Percentiles rank a stretch among this genome's conserved stretches.
phyloP scores from a whole-genome alignment of 2,113 vertebrate species.

The Hemiscyllium ocellatum region DNA sequence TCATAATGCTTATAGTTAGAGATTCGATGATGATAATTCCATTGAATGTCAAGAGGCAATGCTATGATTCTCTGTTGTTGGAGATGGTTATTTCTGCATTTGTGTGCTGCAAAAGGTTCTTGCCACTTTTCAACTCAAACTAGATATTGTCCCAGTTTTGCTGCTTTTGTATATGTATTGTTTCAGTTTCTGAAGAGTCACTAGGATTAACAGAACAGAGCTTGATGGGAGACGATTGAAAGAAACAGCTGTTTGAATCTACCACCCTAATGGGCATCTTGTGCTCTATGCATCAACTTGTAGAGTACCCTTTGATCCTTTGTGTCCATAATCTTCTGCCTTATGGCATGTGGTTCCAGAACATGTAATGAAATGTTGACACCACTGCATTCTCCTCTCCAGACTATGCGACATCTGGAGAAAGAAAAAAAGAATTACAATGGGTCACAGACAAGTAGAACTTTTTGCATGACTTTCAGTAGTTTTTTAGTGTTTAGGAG shows the following conservation, averaged over 20 bases:
- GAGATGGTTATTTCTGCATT: no score
- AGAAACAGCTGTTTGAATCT: background rate
- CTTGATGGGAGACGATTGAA: no score
- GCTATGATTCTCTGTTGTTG: no score
- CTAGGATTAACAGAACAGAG: no score
- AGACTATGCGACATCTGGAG: background rate
- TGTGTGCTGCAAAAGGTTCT: no score
- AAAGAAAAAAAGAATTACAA: background rate
- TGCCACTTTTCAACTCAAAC: no score
- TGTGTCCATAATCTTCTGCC: background rate
- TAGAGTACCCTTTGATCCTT: background rate
- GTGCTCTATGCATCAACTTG: background rate
- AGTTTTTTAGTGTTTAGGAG: background rate
- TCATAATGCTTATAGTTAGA: no score
- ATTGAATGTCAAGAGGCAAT: no score
- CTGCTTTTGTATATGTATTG: no score
- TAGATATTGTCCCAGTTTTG: no score
- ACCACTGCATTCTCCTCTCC: background rate
- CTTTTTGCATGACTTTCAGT: background rate
- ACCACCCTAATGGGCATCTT: background rate
- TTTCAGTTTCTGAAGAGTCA: no score
- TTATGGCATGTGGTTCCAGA: background rate
- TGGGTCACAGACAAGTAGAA: background rate
- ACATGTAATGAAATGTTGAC: background rate
- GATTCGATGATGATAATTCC: no score